Percentiles rank a stretch among this genome's conserved stretches.
phyloP scores from a whole-genome alignment of 23 tunicate species.

The Phallusia fumigata region DNA sequence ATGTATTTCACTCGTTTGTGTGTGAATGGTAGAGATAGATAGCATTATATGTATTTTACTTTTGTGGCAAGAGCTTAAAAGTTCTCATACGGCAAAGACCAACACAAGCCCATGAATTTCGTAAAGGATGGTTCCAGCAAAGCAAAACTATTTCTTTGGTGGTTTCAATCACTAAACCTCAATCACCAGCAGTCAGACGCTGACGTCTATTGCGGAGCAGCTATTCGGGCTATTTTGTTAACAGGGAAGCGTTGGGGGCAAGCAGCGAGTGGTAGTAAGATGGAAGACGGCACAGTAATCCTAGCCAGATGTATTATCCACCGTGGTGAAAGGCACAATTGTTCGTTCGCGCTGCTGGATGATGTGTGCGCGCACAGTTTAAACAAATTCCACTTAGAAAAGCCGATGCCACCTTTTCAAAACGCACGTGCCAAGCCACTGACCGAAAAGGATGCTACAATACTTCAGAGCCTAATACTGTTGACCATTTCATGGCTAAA shows the following conservation, averaged over 20 bases:
- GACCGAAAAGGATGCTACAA: neutral
- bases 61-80: no score
- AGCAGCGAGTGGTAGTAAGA: neutral
- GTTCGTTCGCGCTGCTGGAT: neutral
- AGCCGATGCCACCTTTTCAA: neutral
- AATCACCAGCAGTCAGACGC: neutral
- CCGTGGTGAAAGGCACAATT: neutral
- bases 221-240: neutral
- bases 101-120: no score
- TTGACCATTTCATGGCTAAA: no score
- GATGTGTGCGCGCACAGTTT: neutral
- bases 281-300: neutral
- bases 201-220: neutral
- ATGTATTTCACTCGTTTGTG: no score
- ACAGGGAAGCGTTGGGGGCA: neutral
- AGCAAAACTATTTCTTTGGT: no score
- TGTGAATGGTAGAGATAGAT: no score
- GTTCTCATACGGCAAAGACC: no score
- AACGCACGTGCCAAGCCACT: neutral
- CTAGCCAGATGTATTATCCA: conserved; percentile 4
- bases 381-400: conserved; percentile 6
- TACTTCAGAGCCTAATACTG: no score
- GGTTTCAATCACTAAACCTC: neutral
- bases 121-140: no score
- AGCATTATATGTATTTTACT: no score